Base-by-base conservation (phyloP, 2,888 invertebrate genomes). In the Dasysyrphus tricinctus region DNA sequence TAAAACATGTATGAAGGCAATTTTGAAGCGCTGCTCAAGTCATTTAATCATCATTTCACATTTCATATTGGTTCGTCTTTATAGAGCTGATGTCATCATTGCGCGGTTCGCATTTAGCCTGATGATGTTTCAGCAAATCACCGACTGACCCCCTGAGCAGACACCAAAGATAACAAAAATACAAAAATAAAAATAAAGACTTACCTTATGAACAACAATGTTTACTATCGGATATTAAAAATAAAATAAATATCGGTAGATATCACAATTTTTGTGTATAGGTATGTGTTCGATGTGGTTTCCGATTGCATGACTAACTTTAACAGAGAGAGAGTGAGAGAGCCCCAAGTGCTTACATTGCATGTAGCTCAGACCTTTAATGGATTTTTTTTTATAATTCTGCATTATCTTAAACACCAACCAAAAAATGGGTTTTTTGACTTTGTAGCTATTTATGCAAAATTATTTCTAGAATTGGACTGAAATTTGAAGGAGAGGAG, bases 1-100 rank as follows among this genome's bases (percentile, higher is more conserved):
- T 5, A 29, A 56, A 59, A 37, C 37, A 14, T 12, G 7, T 19
- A 37, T 39, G 57, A 56, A 56, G 29, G 29, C 47, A 39, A 47
- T 29, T 37, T n/a, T 32, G 57, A 37, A n/a, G 19, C 32, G 47
- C 7, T 44, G 16, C 51, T 16, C 54, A 49, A 47, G 67, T 11
- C 51, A 70, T 76, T 80, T 75, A 73, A 49, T 84, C 75, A 84
- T 65, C 37, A 65, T 24, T 24, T 24, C 24, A 24, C 24, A 24
- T 24, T 24, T 24, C 24, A 24, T n/a, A n/a, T 47, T 34, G 61
- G 72, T 72, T 80, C 61, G 47, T 69, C 72, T 76, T 59, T 37
- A 61, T 59, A 61, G 42, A 54, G 57, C 70, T 85, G 80, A 85
- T 81, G 74, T 85, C 85, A 85, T 85, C 69, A 75, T 24, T 14